A percentile compares a stretch with the other conserved stretches of the same genome.
Evolutionary conservation across 2,888 invertebrate genomes (phyloP).

Genomic region (Pammene fasciana): DNA sequence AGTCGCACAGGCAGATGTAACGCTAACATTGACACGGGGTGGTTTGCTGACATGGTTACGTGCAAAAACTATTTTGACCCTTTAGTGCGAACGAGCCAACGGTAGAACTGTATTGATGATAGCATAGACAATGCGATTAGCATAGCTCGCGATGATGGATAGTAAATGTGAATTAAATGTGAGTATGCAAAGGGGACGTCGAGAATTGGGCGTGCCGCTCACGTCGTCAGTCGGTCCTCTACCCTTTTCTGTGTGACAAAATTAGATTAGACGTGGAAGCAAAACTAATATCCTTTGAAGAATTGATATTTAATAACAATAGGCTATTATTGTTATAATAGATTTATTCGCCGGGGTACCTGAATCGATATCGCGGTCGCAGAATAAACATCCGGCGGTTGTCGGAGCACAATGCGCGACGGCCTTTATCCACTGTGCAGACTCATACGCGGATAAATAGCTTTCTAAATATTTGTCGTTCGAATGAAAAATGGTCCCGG

Average conservation of each 20-base stretch:
- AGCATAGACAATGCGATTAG: constrained; percentile 44
- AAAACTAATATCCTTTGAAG: constrained; percentile 62
- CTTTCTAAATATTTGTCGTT: constrained; percentile 82
- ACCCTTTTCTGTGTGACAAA: constrained; percentile 58
- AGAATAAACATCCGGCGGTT: constrained; percentile 75
- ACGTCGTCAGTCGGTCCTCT: constrained; percentile 60
- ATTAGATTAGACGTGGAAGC: constrained; percentile 56
- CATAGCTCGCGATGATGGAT: constrained; percentile 50
- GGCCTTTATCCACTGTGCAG: constrained; percentile 70
- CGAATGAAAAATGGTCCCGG: constrained; percentile 77
- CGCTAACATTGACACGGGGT: constrained; percentile 46
- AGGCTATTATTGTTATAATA: constrained; percentile 70
- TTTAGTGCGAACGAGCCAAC: constrained; percentile 46
- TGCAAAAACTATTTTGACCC: constrained; percentile 43
- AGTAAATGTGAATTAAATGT: constrained; percentile 77
- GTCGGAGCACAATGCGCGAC: constrained; percentile 65
- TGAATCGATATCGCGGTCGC: constrained; percentile 74
- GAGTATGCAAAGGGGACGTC: constrained; percentile 65
- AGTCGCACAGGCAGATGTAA: constrained; percentile 59
- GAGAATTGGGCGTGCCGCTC: constrained; percentile 66
- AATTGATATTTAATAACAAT: constrained; percentile 65
- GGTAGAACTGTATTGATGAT: constrained; percentile 53
- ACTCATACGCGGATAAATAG: constrained; percentile 76
- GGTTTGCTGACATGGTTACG: constrained; percentile 64
- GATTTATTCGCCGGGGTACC: constrained; percentile 77